These are phyloP conservation scores for Phyllotis vaccarum DNA, from an alignment of 2,797 vertebrate genomes.

Conservation along the genomic window DNA sequence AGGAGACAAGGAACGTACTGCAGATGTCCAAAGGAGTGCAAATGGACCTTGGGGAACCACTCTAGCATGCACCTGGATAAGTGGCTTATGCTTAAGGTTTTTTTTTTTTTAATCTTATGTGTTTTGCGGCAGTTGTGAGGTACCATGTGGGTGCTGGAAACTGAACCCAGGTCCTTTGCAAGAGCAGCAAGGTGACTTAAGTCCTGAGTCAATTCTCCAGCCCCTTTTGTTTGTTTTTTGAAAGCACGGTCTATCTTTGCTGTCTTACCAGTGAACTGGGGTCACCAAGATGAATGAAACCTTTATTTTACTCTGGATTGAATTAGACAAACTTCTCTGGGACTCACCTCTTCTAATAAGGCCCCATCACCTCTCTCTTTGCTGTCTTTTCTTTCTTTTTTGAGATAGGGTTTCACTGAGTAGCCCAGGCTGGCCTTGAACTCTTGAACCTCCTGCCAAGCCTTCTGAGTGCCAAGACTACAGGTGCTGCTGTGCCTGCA, in stretches of 20 bases:
- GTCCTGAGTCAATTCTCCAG: neutral
- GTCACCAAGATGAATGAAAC: neutral
- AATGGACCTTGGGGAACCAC: neutral
- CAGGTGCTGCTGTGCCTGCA: neutral
- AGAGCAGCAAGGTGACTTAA: neutral
- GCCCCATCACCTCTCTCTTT: neutral
- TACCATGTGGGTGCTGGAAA: neutral
- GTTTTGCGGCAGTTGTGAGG: too few species aligned
- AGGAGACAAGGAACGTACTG: neutral
- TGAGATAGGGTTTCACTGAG: neutral
- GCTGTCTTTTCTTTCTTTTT: too few species aligned
- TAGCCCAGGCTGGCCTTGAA: neutral
- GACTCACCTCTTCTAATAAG: neutral
- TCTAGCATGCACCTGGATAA: neutral
- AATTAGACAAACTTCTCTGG: neutral
- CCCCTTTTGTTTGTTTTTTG: neutral
- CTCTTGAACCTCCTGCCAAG: neutral
- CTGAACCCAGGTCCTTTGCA: neutral
- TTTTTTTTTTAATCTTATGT: neutral
- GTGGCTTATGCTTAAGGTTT: too few species aligned
- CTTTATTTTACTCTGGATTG: neutral
- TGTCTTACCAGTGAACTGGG: neutral
- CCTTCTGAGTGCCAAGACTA: neutral
- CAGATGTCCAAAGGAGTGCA: neutral
- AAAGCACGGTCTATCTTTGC: neutral